Evolutionary conservation across 1,140 invertebrate species (phyloP).

Genomic region (Brachionus angularis): DNA sequence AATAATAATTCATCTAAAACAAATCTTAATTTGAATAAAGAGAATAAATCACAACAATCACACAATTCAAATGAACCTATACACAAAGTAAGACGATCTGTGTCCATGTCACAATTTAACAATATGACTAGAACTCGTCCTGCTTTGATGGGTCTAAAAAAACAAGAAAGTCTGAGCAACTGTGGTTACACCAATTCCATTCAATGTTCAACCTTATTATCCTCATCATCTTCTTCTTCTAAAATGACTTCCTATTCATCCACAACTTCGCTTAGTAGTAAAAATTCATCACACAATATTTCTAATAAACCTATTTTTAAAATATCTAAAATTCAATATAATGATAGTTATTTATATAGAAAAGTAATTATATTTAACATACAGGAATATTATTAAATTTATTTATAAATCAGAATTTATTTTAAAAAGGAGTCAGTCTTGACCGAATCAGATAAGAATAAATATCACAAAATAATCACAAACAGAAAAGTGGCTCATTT

Average conservation of each 20-base stretch:
- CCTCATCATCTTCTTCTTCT: background rate
- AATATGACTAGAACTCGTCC: background rate
- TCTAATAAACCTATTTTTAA: conserved; percentile 8
- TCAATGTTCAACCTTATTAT: background rate
- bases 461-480: conserved; percentile 2
- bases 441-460: background rate
- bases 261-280: background rate
- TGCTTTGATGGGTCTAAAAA: too few species aligned
- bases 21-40: background rate
- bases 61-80: background rate
- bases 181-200: conserved; percentile 7
- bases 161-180: conserved; percentile 40
- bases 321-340: conserved; percentile 36
- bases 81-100: background rate
- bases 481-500: background rate
- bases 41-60: background rate
- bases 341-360: background rate
- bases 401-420: background rate
- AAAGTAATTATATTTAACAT: background rate
- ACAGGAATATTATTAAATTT: background rate
- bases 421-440: background rate
- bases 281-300: background rate
- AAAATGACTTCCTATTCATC: background rate
- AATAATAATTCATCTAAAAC: background rate
- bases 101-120: background rate